Base-by-base conservation (phyloP, 2,888 invertebrate genomes). In the Pristionchus maxplancki region DNA sequence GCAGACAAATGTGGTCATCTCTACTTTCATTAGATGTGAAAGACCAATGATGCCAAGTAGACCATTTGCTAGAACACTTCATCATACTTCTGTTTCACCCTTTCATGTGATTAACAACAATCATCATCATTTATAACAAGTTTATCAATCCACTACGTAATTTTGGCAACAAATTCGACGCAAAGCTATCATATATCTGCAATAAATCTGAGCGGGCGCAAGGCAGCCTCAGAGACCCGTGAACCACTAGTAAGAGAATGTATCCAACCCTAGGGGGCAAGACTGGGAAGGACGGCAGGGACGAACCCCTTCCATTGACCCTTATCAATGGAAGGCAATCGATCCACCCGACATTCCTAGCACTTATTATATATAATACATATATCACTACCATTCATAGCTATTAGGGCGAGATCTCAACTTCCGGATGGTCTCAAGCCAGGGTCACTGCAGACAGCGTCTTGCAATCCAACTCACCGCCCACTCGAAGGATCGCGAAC, bases 381-480 rank as follows among this genome's bases (percentile, higher is more conserved):
- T 17, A 40, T 40, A 48, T 40, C 71, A n/a, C 4, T 20, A 40
- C 40, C 31, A 17, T 20, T 6, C 24, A 74, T 74, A n/a, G n/a
- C n/a, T n/a, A 78, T 37, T 37, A 40, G 17, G 71, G 28, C 15
- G 71, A n/a, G 44, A 78, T 48, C 78, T 44, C 28, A 0, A 78
- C 44, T 78, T 78, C 78, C n/a, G 78, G 44, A 9, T 78, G 40
- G 9, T 78, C 34, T 53, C 34, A 83, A 28, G 64, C 64, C 3
- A 85, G 24, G 5, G 48, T 48, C 5, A 48, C 31, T 31, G 34
- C 44, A 24, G 85, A 62, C 9, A 64, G 44, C 34, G 58, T 37
- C 85, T 85, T 85, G 64, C 85, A 85, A 34, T 58, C 62, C 62
- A 85, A 37, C 44, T 64, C 85, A 44, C 85, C 85, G 24, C 85